phyloP scores from a whole-genome alignment of 2,113 vertebrate species.

The Burhinus bistriatus region DNA sequence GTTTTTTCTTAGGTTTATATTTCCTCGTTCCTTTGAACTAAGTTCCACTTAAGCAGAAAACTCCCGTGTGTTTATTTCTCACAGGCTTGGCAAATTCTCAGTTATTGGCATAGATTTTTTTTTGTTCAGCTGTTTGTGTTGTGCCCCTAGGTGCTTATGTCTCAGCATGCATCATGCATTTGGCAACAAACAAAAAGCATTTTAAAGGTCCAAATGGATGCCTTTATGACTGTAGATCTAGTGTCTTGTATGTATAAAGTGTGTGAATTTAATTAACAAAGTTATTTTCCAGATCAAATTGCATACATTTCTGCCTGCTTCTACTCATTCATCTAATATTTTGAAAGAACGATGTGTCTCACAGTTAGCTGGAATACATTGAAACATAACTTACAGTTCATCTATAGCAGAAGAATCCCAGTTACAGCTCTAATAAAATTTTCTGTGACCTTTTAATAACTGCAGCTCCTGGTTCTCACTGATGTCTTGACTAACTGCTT shows the following conservation, averaged over 20 bases:
- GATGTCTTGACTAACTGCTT: neutral
- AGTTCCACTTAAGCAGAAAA: neutral
- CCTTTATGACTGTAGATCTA: neutral
- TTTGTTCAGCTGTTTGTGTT: constrained; percentile 23
- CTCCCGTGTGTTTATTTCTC: neutral
- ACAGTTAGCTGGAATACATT: neutral
- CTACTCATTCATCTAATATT: neutral
- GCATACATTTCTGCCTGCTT: neutral
- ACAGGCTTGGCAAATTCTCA: neutral
- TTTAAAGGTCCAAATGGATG: neutral
- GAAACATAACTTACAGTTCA: neutral
- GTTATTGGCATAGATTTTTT: neutral
- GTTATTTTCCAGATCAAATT: constrained; percentile 13
- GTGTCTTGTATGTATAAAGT: neutral
- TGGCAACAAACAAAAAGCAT: neutral
- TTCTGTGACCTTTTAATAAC: neutral
- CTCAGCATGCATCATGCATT: neutral
- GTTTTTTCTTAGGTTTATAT: neutral
- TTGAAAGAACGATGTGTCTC: neutral
- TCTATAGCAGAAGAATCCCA: neutral
- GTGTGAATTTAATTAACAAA: constrained; percentile 17
- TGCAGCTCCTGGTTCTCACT: neutral
- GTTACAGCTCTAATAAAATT: neutral
- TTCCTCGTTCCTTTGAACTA: neutral
- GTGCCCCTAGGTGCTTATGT: constrained; percentile 2